Evolutionary conservation across 2,797 vertebrate genomes (phyloP), one percentile per base, ranked within the genome.

Genomic region (Numenius phaeopus): DNA sequence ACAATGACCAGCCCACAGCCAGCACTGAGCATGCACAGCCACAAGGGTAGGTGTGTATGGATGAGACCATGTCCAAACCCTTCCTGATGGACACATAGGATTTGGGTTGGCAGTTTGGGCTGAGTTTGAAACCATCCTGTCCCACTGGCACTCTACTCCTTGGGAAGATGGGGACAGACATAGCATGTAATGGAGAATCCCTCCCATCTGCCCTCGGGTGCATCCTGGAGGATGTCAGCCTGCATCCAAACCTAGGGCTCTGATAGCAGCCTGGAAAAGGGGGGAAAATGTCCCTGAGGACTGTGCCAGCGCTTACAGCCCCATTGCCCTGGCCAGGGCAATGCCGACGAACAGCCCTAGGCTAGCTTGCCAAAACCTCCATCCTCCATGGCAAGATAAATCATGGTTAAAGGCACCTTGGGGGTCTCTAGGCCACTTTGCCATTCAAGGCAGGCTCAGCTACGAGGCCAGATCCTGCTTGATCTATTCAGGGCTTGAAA

Each of bases 281-380:
- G 11, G 27, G 12, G 2, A 0, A 12, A 70, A 16, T 17, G 20
- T 7, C n/a, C n/a, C 54, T 21, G 21, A 67, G 24, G 32, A 27
- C 4, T 24, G 5, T 82, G 52, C 9, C 54, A 70, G 29, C 1
- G 1, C 30, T 3, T 3, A 5, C 0, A 2, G 44, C 9, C 66
- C 15, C 79, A 34, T 20, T 32, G 18, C 15, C 55, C 62, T 3
- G 0, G 32, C 27, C 32, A 67, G 40, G n/a, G 16, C 11, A 83
- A 54, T 5, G 8, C 30, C 10, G 15, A 22, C 14, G 5, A 58
- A n/a, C 22, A 82, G 18, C 18, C 24, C 32, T 1, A 0, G 10
- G 2, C 8, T 5, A 3, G 24, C n/a, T 76, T 64, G 4, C 13
- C 37, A 34, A 34, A 64, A 50, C 3, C 7, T n/a, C 83, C 30